Evolutionary conservation across 2,797 vertebrate species (phyloP).

Genomic region (Aythya fuligula): DNA sequence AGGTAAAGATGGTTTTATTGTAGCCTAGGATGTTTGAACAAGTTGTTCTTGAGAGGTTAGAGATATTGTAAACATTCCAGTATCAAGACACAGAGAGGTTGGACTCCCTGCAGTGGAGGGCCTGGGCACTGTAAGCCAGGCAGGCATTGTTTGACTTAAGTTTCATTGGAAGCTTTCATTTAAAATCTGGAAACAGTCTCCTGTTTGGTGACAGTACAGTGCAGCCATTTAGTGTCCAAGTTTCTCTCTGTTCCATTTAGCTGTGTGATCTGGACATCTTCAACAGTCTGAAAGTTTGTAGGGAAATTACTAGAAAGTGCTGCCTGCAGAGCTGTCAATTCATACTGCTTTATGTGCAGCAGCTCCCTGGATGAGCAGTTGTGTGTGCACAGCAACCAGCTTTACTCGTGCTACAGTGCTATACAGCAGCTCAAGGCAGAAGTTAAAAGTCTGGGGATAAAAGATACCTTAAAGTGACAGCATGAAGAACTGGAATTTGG

Average conservation of each 20-base stretch:
- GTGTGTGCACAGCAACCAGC: neutral
- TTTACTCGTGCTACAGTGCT: neutral
- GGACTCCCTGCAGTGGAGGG: neutral
- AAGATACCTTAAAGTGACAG: neutral
- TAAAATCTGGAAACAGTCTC: constrained; percentile 8
- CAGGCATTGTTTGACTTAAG: neutral
- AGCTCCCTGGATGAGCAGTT: neutral
- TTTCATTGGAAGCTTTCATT: neutral
- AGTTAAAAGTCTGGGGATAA: neutral
- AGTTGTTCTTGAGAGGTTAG: neutral
- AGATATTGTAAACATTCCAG: neutral
- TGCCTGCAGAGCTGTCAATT: neutral
- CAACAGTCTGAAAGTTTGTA: neutral
- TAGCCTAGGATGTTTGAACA: neutral
- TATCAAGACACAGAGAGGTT: neutral
- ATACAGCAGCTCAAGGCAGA: neutral
- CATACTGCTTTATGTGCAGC: accelerated
- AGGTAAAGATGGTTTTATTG: constrained; percentile 78
- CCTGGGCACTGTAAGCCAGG: neutral
- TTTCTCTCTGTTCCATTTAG: neutral
- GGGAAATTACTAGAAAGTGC: neutral
- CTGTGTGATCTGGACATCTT: constrained; percentile 26
- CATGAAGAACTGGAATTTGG: neutral
- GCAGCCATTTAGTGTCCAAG: neutral
- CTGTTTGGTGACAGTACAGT: neutral